Evolutionary conservation across 2,113 vertebrate species (phyloP), one percentile per base, ranked within the genome.

Genomic region (Tamias sibiricus): DNA sequence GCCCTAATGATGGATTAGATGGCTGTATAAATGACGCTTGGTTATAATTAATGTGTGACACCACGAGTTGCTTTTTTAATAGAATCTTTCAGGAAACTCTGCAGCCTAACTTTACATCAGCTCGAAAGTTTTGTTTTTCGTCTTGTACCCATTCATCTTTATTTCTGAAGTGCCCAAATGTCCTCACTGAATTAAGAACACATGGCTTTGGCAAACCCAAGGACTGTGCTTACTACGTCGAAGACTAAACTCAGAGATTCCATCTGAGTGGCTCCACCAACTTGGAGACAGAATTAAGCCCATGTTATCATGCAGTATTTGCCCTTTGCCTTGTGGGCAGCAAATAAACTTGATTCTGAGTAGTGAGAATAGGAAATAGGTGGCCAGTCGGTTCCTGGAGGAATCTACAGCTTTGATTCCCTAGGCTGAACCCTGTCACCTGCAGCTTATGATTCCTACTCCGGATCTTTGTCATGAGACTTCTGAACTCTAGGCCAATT

Each of bases 161-260:
- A 85, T 82, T 92, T 95, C 94, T 72, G 19, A 57, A 90, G 88
- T 84, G 37, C 59, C 3, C 69, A 86, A 85, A 24, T 69, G 26
- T 47, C 37, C 37, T 82, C 22, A 5, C 20, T 66, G 22, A 95
- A 95, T 91, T 86, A 91, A 62, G 62, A 95, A 93, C 79, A 91
- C 52, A 80, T 66, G 62, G 10, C n/a, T 95, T 94, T 71, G 44
- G 32, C 42, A 86, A 92, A 74, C 8, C 12, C 42, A 74, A 17
- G 88, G 44, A 16, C 79, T 87, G 4, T 44, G 44, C 8, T 87
- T 68, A 77, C 35, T 32, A 1, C 24, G 2, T 44, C 52, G 76
- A 92, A 94, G 74, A 75, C 28, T 66, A 95, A 96, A 95, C 81
- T 95, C 32, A 80, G 74, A 93, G 74, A 96, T 96, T 87, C n/a